Evolutionary conservation across 2,113 vertebrate species (phyloP), one percentile per base, ranked within the genome.

Genomic region (Leptobrachium leishanense): DNA sequence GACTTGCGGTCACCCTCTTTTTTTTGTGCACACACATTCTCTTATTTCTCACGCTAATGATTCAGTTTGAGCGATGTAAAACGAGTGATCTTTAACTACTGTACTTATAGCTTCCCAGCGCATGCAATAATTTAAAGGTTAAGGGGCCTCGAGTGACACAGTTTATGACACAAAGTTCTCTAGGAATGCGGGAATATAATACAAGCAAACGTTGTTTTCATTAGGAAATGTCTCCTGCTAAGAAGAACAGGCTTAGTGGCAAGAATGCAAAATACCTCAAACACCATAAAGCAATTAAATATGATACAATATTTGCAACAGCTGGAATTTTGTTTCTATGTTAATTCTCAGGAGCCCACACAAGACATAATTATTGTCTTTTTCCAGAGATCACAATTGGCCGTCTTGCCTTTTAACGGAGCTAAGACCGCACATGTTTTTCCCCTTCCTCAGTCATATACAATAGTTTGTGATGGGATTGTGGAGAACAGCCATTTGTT

Each of bases 201-300:
- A 68, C 71, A 59, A 71, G 57, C 10, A 15, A 74, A 80, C 12
- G 12, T 59, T 80, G 70, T 80, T 74, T 80, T 74, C 77, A 80
- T 74, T 80, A 74, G 64, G 42, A 79, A 74, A 80, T 80, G 63
- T 80, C 77, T 74, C 77, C 77, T 74, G 77, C 77, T 74, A 80
- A 80, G 77, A 59, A 62, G 54, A 78, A 68, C 77, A 44, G 68
- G 71, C 77, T 68, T 80, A 63, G 77, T 80, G 71, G 77, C 64
- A 74, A 74, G 64, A 80, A 80, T 80, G 71, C 31, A 42, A 80
- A 74, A 74, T 74, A 64, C 72, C 72, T 74, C 72, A 46, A 74
- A 74, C 70, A 68, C 77, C 77, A 80, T 68, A 80, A 80, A 80
- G 57, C 64, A 74, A 80, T 78, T 72, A 72, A 71, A 72, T 65